These are phyloP conservation scores for Echiichthys vipera DNA, from an alignment of 2,797 vertebrate species.

Conservation along the genomic window DNA sequence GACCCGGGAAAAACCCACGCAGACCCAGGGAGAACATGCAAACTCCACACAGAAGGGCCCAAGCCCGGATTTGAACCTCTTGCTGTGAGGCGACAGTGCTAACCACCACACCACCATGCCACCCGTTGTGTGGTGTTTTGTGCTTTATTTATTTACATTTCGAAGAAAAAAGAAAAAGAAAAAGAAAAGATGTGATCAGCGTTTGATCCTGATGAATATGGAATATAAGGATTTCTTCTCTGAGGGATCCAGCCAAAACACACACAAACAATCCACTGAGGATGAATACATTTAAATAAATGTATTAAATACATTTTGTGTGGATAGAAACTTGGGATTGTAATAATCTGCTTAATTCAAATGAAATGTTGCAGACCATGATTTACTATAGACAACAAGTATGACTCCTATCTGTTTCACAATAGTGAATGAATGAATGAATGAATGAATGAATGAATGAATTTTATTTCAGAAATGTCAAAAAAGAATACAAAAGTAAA, in stretches of 20 bases:
- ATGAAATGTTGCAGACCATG: conserved; percentile 6
- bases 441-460: too few species aligned
- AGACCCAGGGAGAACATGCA: too few species aligned
- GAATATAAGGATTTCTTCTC: conserved; percentile 39
- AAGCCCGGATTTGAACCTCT: too few species aligned
- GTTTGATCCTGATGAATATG: conserved; percentile 42
- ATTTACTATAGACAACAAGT: not conserved
- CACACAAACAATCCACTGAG: conserved; percentile 12
- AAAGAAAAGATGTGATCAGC: conserved; percentile 10
- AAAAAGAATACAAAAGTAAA: too few species aligned
- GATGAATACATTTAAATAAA: conserved; percentile 55
- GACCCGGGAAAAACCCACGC: too few species aligned
- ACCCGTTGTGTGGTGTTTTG: conserved; percentile 30
- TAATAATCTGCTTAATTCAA: conserved; percentile 17
- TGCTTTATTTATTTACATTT: conserved; percentile 24
- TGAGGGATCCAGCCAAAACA: conserved; percentile 35
- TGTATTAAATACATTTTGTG: conserved; percentile 22
- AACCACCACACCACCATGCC: too few species aligned
- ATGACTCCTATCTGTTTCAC: not conserved
- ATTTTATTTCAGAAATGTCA: too few species aligned
- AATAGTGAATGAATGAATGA: too few species aligned
- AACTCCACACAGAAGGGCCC: too few species aligned
- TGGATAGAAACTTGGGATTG: conserved; percentile 14
- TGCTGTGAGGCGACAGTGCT: too few species aligned
- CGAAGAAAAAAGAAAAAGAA: not conserved